Evolutionary conservation across 2,113 vertebrate species (phyloP), one percentile per base, ranked within the genome.

Genomic region (Xiphias gladius): DNA sequence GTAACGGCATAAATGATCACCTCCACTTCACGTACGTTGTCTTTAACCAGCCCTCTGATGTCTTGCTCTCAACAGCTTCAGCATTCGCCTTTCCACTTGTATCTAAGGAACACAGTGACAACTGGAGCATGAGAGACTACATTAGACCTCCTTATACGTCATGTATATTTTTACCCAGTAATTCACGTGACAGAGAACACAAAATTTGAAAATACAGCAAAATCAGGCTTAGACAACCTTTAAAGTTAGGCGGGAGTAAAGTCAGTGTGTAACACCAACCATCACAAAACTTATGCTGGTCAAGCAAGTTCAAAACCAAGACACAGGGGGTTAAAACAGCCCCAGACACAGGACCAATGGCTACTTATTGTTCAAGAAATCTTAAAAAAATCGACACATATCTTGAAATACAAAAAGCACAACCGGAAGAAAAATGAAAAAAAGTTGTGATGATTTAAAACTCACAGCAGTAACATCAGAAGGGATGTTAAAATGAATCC

Each of bases 41-140:
- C 61, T 88, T 92, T 0, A 95, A 87, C 95, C 95, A 96, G 43
- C 93, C 91, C 35, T 93, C 93, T 1, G 94, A 91, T 0, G 93
- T 93, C 55, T 86, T 93, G 73, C 94, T 93, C 73, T 93, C 92
- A 0, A 94, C 79, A 0, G 92, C 88, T 0, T 92, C 91, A 5
- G 82, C 35, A 2, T 87, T 90, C 0, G 86, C 37, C 71, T 86
- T 87, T 12, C 58, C 85, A 59, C 84, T 55, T 11, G 37, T 9
- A 41, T 84, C 91, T 85, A 41, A 12, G 16, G 73, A 59, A 79
- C 7, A 82, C 5, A 7, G n/a, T 11, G 55, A 73, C 30, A 85
- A 76, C 1, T 13, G 48, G 41, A 17, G 30, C 7, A 39, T 48
- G 8, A 63, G 4, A 78, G 2, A 0, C 24, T 26, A 2, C 13